These are phyloP conservation scores for Melozone crissalis DNA, from an alignment of 2,113 vertebrate species.

Conservation along the genomic window DNA sequence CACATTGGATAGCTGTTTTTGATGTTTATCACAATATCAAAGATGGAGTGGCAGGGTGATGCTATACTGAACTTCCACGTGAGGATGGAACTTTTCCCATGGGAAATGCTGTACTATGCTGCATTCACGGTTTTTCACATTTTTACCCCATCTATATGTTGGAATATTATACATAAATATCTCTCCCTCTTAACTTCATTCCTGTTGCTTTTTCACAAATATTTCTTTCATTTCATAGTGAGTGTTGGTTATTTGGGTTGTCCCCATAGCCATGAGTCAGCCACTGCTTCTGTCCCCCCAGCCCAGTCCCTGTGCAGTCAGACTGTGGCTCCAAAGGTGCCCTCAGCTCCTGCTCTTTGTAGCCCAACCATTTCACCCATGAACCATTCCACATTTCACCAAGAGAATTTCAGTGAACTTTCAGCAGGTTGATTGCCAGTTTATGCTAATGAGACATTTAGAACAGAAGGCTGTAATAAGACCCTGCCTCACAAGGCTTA, in stretches of 20 bases:
- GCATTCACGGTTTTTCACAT: background rate
- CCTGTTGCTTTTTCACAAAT: background rate
- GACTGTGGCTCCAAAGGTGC: background rate
- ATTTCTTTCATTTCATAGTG: background rate
- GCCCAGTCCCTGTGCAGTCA: background rate
- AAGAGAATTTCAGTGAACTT: background rate
- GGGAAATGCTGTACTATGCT: background rate
- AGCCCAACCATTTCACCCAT: background rate
- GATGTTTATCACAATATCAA: background rate
- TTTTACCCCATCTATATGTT: background rate
- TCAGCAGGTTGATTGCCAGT: background rate
- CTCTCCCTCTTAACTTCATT: background rate
- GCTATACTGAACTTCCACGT: background rate
- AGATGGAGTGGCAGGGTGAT: background rate
- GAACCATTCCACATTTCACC: background rate
- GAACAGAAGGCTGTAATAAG: background rate
- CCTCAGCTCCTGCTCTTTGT: background rate
- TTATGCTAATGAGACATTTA: background rate
- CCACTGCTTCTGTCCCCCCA: too few species aligned
- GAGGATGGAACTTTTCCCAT: background rate
- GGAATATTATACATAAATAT: too few species aligned
- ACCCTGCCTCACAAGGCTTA: background rate
- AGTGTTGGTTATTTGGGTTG: background rate
- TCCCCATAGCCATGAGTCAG: background rate
- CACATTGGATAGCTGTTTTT: background rate